Conservation (phyloP, 2,888 invertebrate species). For the Amphimallon solstitiale region DNA sequence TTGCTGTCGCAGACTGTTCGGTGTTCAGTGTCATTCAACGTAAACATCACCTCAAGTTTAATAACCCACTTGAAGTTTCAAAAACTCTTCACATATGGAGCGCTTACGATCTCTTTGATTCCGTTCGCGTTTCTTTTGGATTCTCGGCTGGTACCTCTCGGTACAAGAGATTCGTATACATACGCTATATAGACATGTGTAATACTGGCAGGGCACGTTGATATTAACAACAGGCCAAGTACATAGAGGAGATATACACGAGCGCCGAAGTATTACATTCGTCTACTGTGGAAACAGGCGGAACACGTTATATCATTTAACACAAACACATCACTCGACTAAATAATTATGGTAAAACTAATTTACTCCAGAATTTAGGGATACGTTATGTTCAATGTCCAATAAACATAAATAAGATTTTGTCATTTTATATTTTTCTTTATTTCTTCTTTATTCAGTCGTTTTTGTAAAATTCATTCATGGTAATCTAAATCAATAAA, state of each 20-base stretch:
- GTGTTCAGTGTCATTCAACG: neutral
- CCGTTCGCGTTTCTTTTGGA: neutral
- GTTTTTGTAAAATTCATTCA: no score
- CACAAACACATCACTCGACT: no score
- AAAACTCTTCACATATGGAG: conserved; percentile 2
- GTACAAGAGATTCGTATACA: neutral
- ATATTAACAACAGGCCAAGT: no score
- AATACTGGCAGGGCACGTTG: neutral
- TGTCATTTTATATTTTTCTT: no score
- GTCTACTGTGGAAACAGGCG: neutral
- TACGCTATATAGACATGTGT: neutral
- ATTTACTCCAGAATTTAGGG: neutral
- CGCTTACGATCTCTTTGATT: neutral
- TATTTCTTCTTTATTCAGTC: no score
- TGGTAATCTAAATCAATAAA: no score
- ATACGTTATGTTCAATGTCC: no score
- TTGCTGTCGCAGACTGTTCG: neutral
- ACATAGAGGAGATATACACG: no score
- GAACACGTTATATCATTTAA: no score
- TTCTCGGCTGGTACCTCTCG: no score
- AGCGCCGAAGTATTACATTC: no score
- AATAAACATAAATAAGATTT: no score
- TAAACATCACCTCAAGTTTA: conserved; percentile 18
- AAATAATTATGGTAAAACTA: neutral
- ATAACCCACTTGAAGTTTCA: conserved; percentile 11